Base-by-base conservation (phyloP, 2,888 invertebrate species). In the Latrodectus elegans region DNA sequence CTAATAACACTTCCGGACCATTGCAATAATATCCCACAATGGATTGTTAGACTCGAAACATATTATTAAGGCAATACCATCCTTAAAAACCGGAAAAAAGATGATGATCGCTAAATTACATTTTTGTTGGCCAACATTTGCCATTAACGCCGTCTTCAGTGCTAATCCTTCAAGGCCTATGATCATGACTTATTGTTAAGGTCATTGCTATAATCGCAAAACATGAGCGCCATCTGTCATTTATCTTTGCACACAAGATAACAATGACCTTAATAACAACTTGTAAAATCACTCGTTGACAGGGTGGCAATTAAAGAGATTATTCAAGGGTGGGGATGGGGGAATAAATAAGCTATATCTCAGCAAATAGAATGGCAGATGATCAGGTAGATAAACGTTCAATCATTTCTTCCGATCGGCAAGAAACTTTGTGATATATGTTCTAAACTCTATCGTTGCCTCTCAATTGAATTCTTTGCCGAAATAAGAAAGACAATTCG, bases 191-290 rank as follows among this genome's bases (percentile, higher is more conserved):
- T 82, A 38, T 38, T 38, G 38, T 49, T 75, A 75, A 75, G 82
- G 82, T 74, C 67, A 82, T 82, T 82, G 82, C 75, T 82, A 38
- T 38, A 75, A 75, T 26, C 64, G 75, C 55, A 82, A 82, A 82
- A 82, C 82, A 68, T 75, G 67, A 52, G 68, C 68, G 65, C 51
- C 68, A 82, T 75, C 68, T 73, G 82, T 82, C 75, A 75, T 55
- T 82, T 82, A 49, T 52, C 51, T 68, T 51, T 75, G 51, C 26
- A 60, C n/a, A 60, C 52, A 15, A 70, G 60, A 60, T 71, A 83
- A 83, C 83, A 83, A 83, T 83, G 76, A 71, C 64, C 75, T 75
- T 75, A 82, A 82, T 82, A 75, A 82, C 68, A 82, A 70, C 74
- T 75, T 82, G 82, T 82, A 70, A 71, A 75, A 60, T 64, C 15